phyloP scores from a whole-genome alignment of 2,797 vertebrate genomes.

The Vireo griseus region DNA sequence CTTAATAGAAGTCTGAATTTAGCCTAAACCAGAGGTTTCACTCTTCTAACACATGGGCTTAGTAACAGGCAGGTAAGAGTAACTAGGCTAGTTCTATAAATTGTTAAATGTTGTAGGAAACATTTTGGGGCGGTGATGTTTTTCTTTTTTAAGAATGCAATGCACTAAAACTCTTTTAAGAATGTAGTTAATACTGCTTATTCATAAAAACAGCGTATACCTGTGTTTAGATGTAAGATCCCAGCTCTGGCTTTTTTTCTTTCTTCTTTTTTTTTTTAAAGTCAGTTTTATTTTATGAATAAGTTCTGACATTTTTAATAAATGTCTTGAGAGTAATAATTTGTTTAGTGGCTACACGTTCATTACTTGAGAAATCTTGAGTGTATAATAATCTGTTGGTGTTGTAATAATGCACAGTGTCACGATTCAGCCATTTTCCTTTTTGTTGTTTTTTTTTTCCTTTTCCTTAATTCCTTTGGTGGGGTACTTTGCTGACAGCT shows the following conservation, averaged over 20 bases:
- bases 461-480: background rate
- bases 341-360: slow-evolving; percentile 77
- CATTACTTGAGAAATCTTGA: slow-evolving; percentile 74
- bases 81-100: slow-evolving; percentile 72
- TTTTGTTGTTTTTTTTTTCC: background rate
- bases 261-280: slow-evolving; percentile 44
- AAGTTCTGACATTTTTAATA: slow-evolving; percentile 82
- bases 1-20: slow-evolving; percentile 2
- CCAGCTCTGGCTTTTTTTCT: slow-evolving; percentile 68
- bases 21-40: slow-evolving; percentile 53
- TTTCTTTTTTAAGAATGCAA: slow-evolving; percentile 81
- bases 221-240: slow-evolving; percentile 76
- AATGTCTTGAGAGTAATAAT: slow-evolving; percentile 81
- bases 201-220: slow-evolving; percentile 79
- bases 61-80: slow-evolving; percentile 69
- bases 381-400: slow-evolving; percentile 62
- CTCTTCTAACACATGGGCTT: slow-evolving; percentile 59
- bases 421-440: slow-evolving; percentile 26
- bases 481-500: slow-evolving; percentile 67
- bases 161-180: slow-evolving; percentile 88
- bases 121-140: slow-evolving; percentile 66
- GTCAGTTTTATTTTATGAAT: slow-evolving; percentile 78
- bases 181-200: slow-evolving; percentile 88
- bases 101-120: slow-evolving; percentile 74
- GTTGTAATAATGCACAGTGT: slow-evolving; percentile 63